Evolutionary conservation across 2,888 invertebrate species (phyloP).

Genomic region (Helobdella robusta): DNA sequence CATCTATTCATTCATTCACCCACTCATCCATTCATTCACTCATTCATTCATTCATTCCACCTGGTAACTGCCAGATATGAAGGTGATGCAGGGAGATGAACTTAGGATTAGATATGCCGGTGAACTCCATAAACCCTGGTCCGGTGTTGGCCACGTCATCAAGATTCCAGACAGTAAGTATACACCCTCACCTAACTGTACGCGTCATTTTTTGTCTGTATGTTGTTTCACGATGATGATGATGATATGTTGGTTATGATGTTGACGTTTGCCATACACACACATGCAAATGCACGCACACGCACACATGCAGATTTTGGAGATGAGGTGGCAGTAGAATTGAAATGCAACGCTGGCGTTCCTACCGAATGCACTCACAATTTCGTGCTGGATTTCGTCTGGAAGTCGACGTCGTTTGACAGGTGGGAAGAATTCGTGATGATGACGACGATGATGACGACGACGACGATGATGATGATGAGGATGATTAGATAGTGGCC

Average conservation of each 20-base stretch:
- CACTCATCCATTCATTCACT: neutral
- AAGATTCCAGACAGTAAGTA: constrained; percentile 54
- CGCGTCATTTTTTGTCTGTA: no score
- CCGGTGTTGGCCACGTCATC: constrained; percentile 94
- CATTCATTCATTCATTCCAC: neutral
- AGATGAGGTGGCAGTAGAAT: constrained; percentile 92
- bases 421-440: constrained; percentile 54
- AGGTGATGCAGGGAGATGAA: constrained; percentile 97
- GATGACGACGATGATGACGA: no score
- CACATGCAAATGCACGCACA: no score
- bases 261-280: no score
- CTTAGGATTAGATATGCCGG: constrained; percentile 77
- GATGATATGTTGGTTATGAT: no score
- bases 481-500: no score
- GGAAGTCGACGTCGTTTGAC: constrained; percentile 97
- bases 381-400: constrained; percentile 95
- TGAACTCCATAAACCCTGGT: constrained; percentile 87
- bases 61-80: constrained; percentile 64
- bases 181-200: no score
- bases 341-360: constrained; percentile 81
- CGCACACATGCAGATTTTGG: constrained; percentile 61
- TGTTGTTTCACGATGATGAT: no score
- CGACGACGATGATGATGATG: no score
- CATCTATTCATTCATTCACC: neutral
- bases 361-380: constrained; percentile 87